Conservation (phyloP, 2,797 vertebrate species). For the Florisuga fusca region DNA sequence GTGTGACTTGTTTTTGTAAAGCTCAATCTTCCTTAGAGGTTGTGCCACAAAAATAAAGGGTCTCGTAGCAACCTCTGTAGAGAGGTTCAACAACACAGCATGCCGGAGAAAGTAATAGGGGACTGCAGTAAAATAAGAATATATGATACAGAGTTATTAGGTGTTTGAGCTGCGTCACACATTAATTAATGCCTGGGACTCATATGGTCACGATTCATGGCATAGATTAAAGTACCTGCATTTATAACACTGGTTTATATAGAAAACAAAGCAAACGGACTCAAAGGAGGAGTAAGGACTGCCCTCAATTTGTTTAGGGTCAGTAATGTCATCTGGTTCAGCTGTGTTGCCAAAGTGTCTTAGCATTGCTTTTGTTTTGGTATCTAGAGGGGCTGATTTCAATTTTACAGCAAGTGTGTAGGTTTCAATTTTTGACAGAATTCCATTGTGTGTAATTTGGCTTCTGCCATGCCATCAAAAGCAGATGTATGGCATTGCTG, state of each 20-base stretch:
- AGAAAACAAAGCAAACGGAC: neutral
- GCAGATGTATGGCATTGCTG: neutral
- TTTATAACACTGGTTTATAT: neutral
- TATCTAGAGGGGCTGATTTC: neutral
- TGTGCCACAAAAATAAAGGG: neutral
- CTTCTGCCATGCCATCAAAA: slow-evolving; percentile 6
- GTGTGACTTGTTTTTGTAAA: neutral
- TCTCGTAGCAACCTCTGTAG: neutral
- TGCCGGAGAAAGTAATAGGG: neutral
- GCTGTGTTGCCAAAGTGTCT: neutral
- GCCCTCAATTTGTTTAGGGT: neutral
- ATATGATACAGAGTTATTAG: neutral
- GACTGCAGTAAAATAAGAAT: neutral
- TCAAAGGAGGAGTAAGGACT: neutral
- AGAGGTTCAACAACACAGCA: neutral
- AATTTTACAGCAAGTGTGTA: neutral
- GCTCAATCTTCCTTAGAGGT: neutral
- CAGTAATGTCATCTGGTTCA: neutral
- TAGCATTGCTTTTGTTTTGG: neutral
- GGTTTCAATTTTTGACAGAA: slow-evolving; percentile 46
- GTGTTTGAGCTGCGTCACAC: neutral
- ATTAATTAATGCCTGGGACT: neutral
- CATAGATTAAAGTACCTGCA: neutral
- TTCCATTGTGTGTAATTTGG: slow-evolving; percentile 21
- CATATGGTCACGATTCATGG: neutral